Evolutionary conservation across 2,113 vertebrate species (phyloP), one percentile per base, ranked within the genome.

Genomic region (Apus apus): DNA sequence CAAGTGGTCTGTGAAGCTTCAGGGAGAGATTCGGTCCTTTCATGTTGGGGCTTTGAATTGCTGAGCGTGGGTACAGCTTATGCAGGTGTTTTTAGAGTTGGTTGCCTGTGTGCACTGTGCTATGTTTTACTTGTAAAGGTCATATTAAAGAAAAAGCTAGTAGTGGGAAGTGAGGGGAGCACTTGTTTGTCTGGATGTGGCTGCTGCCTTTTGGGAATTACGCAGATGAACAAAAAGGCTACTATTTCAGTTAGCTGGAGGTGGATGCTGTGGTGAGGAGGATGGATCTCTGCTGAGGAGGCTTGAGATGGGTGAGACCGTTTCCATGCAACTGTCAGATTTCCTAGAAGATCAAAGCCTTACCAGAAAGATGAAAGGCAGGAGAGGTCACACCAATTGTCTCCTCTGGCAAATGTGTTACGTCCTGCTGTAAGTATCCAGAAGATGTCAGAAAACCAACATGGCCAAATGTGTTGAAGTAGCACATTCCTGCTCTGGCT

Each of bases 11-110:
- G 23, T 2, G 11, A 46, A 76, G 25, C 40, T 85, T 45, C 46
- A 32, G 50, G 20, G 50, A 11, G 45, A 81, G 53, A 68, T 15
- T 9, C 15, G n/a, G 13, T 13, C 12, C n/a, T 34, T 65, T 22
- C n/a, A 1, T 20, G 5, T 6, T 85, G 54, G 45, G 26, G 1
- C 43, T 64, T 64, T 53, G 71, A 34, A 60, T 0, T 4, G 10
- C 13, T 66, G 32, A 87, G 5, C 3, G 2, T 0, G 2, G 11
- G 6, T 17, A 70, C 8, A 2, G 1, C 27, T 50, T 64, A 21
- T 26, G 8, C 15, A 4, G 36, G 34, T 46, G 15, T 38, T 67
- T 57, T 34, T 73, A 78, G 66, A 68, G n/a, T 30, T 85, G 21
- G 5, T 32, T 84, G 21, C 54, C 5, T n/a, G 15, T 21, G 11